These are phyloP conservation scores for Lonchura striata DNA, from an alignment of 2,113 vertebrate genomes.

Conservation along the genomic window DNA sequence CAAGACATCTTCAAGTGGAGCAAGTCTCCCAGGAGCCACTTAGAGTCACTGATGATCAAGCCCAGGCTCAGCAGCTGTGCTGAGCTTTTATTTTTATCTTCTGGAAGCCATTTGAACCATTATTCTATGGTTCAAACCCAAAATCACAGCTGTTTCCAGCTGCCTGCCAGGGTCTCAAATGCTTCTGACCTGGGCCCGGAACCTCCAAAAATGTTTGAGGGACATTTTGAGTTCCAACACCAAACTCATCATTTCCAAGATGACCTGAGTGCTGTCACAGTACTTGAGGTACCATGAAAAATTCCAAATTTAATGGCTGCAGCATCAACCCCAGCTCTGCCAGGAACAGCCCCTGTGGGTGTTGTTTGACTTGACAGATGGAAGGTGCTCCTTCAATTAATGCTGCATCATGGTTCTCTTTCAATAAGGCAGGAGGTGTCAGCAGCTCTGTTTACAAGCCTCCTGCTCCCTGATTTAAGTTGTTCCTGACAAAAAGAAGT, in stretches of 20 bases:
- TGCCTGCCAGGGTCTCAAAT: no score
- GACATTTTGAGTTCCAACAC: no score
- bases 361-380: background rate
- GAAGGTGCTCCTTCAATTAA: background rate
- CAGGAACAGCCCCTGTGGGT: background rate
- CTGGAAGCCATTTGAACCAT: no score
- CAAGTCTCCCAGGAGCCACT: background rate
- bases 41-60: background rate
- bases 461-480: background rate
- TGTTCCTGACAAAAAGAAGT: slow-evolving; percentile 42
- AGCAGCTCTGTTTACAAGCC: slow-evolving; percentile 39
- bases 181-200: no score
- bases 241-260: background rate
- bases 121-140: no score
- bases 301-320: background rate
- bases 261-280: accelerated
- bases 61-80: background rate
- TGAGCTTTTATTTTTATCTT: no score
- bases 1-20: background rate
- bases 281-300: background rate
- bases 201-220: no score
- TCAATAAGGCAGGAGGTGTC: background rate
- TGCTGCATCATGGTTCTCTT: slow-evolving; percentile 13
- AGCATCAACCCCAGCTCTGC: background rate
- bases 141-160: no score